phyloP scores from a whole-genome alignment of 2,888 invertebrate genomes.

The Hypomecis atomaria region DNA sequence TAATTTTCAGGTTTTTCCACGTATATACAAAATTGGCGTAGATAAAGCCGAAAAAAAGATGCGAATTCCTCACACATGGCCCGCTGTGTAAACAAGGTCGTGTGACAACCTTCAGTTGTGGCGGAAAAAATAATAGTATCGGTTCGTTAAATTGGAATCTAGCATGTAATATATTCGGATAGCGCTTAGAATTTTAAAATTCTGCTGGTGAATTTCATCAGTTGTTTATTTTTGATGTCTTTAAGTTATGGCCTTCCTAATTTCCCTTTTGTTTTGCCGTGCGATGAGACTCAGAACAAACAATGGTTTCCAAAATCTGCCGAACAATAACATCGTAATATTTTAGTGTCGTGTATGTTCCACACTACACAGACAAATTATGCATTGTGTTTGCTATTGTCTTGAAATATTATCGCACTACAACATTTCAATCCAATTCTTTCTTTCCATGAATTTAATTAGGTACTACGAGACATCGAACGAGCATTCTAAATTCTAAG shows the following conservation, averaged over 20 bases:
- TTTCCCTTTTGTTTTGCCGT: conserved; percentile 21
- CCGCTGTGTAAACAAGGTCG: conserved; percentile 28
- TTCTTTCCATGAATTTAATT: background rate
- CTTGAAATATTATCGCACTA: background rate
- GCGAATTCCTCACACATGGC: conserved; percentile 16
- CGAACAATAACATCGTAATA: conserved; percentile 5
- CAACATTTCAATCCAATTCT: background rate
- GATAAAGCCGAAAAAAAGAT: conserved; percentile 9
- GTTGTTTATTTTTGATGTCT: conserved; percentile 6
- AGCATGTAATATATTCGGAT: conserved; percentile 17
- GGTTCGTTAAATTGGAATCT: conserved; percentile 17
- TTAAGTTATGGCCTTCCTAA: conserved; percentile 8
- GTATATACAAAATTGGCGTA: background rate
- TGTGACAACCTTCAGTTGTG: conserved; percentile 27
- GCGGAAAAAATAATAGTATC: conserved; percentile 28
- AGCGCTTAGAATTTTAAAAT: conserved; percentile 1
- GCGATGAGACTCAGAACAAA: conserved; percentile 17
- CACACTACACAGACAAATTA: background rate
- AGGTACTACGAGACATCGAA: background rate
- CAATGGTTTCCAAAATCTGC: conserved; percentile 20
- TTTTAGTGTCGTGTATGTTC: conserved; percentile 1
- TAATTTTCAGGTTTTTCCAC: conserved; percentile 5
- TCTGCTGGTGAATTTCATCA: conserved; percentile 5
- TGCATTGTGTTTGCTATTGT: background rate
- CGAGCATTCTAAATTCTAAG: too few relatives aligned